phyloP scores from a whole-genome alignment of 1,140 invertebrate genomes.

The Homalodisca vitripennis region DNA sequence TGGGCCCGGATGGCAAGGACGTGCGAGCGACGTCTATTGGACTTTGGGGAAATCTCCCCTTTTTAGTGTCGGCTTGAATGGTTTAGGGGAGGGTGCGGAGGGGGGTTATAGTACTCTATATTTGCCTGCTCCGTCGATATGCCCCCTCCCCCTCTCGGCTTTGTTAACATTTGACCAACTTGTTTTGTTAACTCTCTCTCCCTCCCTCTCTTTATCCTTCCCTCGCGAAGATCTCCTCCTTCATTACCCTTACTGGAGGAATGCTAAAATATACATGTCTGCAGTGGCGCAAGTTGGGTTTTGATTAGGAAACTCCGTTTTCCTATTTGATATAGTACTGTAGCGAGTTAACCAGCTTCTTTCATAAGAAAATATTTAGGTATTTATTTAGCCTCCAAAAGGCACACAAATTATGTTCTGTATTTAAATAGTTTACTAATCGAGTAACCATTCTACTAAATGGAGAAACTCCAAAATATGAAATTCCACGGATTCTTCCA shows the following conservation, averaged over 20 bases:
- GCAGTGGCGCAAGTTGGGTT: background rate
- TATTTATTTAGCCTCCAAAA: too few relatives aligned
- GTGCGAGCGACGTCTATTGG: constrained; percentile 2
- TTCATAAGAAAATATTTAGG: too few relatives aligned
- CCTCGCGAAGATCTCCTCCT: background rate
- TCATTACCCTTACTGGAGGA: background rate
- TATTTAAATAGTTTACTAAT: too few relatives aligned
- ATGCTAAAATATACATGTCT: constrained; percentile 4
- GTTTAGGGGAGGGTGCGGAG: background rate
- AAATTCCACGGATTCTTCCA: too few relatives aligned
- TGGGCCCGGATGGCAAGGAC: background rate
- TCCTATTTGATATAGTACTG: too few relatives aligned
- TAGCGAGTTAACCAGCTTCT: too few relatives aligned
- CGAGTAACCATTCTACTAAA: too few relatives aligned
- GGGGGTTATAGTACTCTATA: constrained; percentile 15
- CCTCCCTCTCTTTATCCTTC: background rate
- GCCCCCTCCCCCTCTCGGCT: background rate
- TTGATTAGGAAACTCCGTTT: constrained; percentile 5
- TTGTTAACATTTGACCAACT: constrained; percentile 25
- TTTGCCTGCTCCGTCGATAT: constrained; percentile 22
- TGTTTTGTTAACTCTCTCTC: constrained; percentile 19
- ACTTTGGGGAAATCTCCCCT: constrained; percentile 22
- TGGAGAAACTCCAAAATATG: too few relatives aligned
- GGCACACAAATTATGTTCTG: too few relatives aligned
- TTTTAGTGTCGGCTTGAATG: constrained; percentile 25